Evolutionary conservation across 2,797 vertebrate species (phyloP).

Genomic region (Semotilus atromaculatus): DNA sequence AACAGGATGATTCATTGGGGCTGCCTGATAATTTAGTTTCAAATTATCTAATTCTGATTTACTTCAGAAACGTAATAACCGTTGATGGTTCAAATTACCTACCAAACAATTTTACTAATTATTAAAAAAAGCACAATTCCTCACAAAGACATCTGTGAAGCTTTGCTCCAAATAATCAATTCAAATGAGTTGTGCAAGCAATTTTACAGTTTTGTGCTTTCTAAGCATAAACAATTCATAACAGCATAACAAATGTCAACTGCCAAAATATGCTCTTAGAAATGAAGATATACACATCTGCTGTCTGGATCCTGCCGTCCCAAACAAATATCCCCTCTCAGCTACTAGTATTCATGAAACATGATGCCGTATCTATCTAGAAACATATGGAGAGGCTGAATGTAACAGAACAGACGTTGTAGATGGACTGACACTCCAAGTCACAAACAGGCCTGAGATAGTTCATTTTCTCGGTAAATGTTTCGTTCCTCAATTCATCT

Average conservation of each 20-base stretch:
- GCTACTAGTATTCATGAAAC: conserved; percentile 52
- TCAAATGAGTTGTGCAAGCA: conserved; percentile 33
- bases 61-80: conserved; percentile 58
- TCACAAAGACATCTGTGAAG: conserved; percentile 32
- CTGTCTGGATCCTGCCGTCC: conserved; percentile 29
- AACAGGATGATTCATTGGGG: conserved; percentile 56
- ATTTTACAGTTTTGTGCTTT: conserved; percentile 56
- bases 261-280: conserved; percentile 41
- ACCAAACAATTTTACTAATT: conserved; percentile 58
- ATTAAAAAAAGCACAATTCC: conserved; percentile 49
- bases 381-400: conserved; percentile 49
- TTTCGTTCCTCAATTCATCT: conserved; percentile 79
- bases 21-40: conserved; percentile 55
- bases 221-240: conserved; percentile 45
- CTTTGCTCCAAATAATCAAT: conserved; percentile 48
- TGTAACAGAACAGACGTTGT: conserved; percentile 53
- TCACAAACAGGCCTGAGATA: conserved; percentile 73
- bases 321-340: conserved; percentile 31
- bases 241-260: conserved; percentile 43
- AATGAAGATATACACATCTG: conserved; percentile 41
- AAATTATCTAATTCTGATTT: conserved; percentile 59
- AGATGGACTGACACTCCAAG: conserved; percentile 76
- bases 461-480: conserved; percentile 81
- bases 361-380: conserved; percentile 53
- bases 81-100: conserved; percentile 60